phyloP scores from a whole-genome alignment of 2,888 invertebrate species.

The Carabus problematicus region DNA sequence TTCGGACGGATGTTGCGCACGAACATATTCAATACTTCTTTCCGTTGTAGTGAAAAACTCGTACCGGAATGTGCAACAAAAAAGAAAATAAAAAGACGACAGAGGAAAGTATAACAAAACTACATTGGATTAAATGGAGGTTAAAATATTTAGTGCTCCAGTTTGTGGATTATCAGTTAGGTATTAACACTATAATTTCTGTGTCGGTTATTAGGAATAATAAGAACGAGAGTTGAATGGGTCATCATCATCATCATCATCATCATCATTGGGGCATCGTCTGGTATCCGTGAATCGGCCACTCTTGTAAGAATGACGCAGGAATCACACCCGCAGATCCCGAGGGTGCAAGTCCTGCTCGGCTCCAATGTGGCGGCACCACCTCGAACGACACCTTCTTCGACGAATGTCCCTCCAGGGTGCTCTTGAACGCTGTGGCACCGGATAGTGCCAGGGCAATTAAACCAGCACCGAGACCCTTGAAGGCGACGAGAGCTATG shows the following conservation, averaged over 20 bases:
- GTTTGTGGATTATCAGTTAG: slow-evolving; percentile 48
- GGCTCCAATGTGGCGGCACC: slow-evolving; percentile 56
- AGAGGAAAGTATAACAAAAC: slow-evolving; percentile 57
- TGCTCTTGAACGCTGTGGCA: slow-evolving; percentile 54
- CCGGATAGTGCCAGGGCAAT: slow-evolving; percentile 69
- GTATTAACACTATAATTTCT: slow-evolving; percentile 9
- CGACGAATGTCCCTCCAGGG: slow-evolving; percentile 51
- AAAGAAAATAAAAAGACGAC: slow-evolving; percentile 44
- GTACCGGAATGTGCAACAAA: slow-evolving; percentile 46
- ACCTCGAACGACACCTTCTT: slow-evolving; percentile 56
- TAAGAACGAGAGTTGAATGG: slow-evolving; percentile 34
- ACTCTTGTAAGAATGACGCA: slow-evolving; percentile 35
- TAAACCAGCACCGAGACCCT: slow-evolving; percentile 69
- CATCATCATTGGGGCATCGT: slow-evolving; percentile 45
- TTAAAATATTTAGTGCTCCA: slow-evolving; percentile 53
- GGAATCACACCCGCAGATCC: slow-evolving; percentile 4
- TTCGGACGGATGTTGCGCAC: slow-evolving; percentile 37
- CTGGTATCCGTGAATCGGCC: slow-evolving; percentile 50
- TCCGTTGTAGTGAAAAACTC: slow-evolving; percentile 44
- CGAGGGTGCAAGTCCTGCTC: slow-evolving; percentile 47
- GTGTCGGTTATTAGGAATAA: slow-evolving; percentile 35
- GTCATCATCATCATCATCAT: slow-evolving; percentile 35
- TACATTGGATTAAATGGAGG: slow-evolving; percentile 54
- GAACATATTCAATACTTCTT: slow-evolving; percentile 45
- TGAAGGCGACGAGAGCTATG: slow-evolving; percentile 70